Conservation (phyloP, 1,140 invertebrate genomes). For the Drosophila lowei region DNA sequence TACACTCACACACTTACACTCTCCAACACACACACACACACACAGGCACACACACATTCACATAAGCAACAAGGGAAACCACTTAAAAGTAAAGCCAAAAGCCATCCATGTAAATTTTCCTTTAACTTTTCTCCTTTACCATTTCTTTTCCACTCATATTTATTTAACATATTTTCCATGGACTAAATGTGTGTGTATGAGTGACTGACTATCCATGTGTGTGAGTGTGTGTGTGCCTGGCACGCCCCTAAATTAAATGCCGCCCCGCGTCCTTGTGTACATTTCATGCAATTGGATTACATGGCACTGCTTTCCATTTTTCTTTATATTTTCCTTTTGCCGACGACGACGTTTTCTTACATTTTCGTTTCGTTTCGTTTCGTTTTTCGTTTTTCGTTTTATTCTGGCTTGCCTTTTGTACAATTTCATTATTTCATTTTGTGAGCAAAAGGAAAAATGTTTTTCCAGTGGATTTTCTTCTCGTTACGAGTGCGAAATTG, state of each 20-base stretch:
- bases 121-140: slow-evolving; percentile 56
- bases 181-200: slow-evolving; percentile 7
- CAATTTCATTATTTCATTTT: slow-evolving; percentile 54
- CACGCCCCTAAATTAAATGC: slow-evolving; percentile 68
- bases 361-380: slow-evolving; percentile 28
- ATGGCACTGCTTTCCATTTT: slow-evolving; percentile 59
- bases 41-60: slow-evolving; percentile 30
- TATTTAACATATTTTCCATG: slow-evolving; percentile 69
- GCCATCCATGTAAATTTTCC: slow-evolving; percentile 70
- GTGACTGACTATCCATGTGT: neutral
- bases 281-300: slow-evolving; percentile 70
- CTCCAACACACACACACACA: slow-evolving; percentile 31
- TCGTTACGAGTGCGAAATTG: slow-evolving; percentile 42
- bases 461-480: slow-evolving; percentile 42
- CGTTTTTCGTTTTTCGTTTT: slow-evolving; percentile 14
- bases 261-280: slow-evolving; percentile 60
- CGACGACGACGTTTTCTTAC: neutral
- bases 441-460: slow-evolving; percentile 31
- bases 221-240: slow-evolving; percentile 25
- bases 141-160: slow-evolving; percentile 50
- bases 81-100: slow-evolving; percentile 73
- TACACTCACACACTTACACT: slow-evolving; percentile 34
- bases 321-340: slow-evolving; percentile 36
- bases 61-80: slow-evolving; percentile 65
- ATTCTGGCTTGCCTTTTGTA: slow-evolving; percentile 33